Conservation (phyloP, 2,888 invertebrate genomes). For the Idaea biselata region DNA sequence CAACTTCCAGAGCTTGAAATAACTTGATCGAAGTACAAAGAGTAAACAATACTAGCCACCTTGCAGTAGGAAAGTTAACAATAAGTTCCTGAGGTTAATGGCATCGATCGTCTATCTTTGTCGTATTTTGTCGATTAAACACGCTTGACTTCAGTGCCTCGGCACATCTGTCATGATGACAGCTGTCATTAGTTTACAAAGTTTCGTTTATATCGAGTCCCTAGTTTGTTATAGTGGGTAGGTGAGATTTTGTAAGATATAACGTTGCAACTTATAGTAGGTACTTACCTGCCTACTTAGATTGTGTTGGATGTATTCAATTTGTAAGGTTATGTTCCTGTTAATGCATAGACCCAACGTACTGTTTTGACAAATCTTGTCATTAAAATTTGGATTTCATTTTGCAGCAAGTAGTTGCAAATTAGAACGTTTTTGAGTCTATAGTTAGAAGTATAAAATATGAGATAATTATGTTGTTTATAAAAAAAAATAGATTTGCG, state of each 20-base stretch:
- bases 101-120: slow-evolving; percentile 42
- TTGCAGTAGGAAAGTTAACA: neutral
- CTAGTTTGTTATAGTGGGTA: slow-evolving; percentile 11
- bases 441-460: no score
- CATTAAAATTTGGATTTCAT: no score
- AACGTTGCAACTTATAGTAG: neutral
- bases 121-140: slow-evolving; percentile 45
- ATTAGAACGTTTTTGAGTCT: no score
- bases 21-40: neutral
- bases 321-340: no score
- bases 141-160: slow-evolving; percentile 33
- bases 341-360: no score
- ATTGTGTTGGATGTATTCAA: no score
- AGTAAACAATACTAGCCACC: neutral
- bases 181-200: slow-evolving; percentile 44
- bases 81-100: slow-evolving; percentile 14
- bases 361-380: no score
- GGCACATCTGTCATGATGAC: slow-evolving; percentile 39
- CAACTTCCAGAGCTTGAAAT: no score
- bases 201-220: slow-evolving; percentile 37
- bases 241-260: slow-evolving; percentile 23
- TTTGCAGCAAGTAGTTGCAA: no score
- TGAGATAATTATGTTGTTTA: no score
- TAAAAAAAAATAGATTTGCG: no score
- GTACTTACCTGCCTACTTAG: no score